These are phyloP conservation scores for Phrynocephalus guinanensis DNA, from an alignment of 2,797 vertebrate species.

Conservation along the genomic window DNA sequence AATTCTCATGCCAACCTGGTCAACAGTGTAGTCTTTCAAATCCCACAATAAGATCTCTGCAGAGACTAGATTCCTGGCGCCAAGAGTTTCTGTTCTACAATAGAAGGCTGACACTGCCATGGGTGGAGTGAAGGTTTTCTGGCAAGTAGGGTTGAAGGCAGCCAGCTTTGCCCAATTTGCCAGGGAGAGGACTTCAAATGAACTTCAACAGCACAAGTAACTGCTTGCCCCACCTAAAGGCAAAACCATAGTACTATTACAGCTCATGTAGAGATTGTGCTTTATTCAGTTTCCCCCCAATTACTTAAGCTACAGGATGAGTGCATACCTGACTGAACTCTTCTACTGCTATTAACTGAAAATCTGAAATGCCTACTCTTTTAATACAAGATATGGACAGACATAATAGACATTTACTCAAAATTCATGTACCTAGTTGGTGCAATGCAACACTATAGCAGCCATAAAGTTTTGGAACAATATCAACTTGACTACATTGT, in stretches of 20 bases:
- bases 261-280: background rate
- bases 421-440: background rate
- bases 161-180: constrained; percentile 54
- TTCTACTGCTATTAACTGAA: background rate
- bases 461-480: too few relatives aligned
- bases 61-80: constrained; percentile 6
- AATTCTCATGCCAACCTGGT: constrained; percentile 17
- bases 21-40: background rate
- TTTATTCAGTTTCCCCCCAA: background rate
- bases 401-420: background rate
- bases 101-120: constrained; percentile 8
- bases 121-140: constrained; percentile 8
- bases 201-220: background rate
- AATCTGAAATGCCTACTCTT: background rate
- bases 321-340: background rate
- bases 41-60: background rate
- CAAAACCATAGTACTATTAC: background rate
- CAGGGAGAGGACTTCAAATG: constrained; percentile 33
- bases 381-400: background rate
- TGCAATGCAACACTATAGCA: too few relatives aligned
- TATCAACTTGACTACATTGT: too few relatives aligned
- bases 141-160: constrained; percentile 57
- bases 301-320: background rate
- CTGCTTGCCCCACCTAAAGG: constrained; percentile 10
- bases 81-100: background rate